phyloP scores from a whole-genome alignment of 2,888 invertebrate species.

The Argyra leucocephala region DNA sequence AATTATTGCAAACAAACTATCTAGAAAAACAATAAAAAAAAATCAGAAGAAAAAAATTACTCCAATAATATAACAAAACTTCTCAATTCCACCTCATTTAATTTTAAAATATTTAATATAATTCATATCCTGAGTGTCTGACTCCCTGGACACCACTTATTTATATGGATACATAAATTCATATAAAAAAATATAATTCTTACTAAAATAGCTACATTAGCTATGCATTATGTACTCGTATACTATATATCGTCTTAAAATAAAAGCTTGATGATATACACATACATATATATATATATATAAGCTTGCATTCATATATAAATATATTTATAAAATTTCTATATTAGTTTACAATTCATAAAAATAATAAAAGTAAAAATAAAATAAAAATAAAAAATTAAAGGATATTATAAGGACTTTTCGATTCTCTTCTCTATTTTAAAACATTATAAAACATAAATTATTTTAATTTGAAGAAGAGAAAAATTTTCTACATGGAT shows the following conservation, averaged over 20 bases:
- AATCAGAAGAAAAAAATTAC: not conserved
- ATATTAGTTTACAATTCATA: not conserved
- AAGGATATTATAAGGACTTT: not conserved
- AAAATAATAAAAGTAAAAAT: no score
- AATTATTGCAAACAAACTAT: no score
- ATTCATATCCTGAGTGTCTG: not conserved
- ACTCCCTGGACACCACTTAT: not conserved
- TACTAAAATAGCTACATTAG: no score
- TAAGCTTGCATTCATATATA: not conserved
- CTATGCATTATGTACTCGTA: no score
- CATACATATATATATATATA: no score
- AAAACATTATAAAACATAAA: not conserved
- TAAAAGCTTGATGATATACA: no score
- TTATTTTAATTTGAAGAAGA: not conserved
- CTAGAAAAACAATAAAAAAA: no score
- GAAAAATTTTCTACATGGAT: not conserved
- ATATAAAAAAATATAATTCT: no score
- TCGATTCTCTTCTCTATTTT: not conserved
- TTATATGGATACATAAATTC: no score
- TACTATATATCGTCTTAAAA: no score
- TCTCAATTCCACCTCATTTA: not conserved
- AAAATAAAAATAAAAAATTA: no score
- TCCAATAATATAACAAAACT: not conserved
- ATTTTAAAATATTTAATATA: constrained; percentile 1
- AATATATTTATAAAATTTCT: not conserved